Evolutionary conservation across 92 coral and sea anemone genomes (phyloP).

Genomic region (Montipora capitata): DNA sequence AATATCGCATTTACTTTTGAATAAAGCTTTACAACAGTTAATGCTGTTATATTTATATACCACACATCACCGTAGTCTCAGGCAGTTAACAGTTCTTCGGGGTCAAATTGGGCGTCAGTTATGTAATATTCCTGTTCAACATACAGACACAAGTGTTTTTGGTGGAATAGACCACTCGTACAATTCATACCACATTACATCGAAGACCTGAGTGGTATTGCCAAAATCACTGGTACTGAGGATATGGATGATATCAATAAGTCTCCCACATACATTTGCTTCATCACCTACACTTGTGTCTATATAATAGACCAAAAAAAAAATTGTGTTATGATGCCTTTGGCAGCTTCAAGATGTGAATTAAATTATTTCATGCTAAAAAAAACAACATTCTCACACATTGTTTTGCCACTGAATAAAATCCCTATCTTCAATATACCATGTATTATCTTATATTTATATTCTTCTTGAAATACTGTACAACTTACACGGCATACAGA

Average conservation of each 20-base stretch:
- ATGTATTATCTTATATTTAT: slow-evolving; percentile 26
- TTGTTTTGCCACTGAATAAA: slow-evolving; percentile 45
- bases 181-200: slow-evolving; percentile 9
- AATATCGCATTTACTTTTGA: slow-evolving; percentile 9
- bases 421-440: slow-evolving; percentile 24
- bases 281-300: slow-evolving; percentile 38
- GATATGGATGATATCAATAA: slow-evolving; percentile 5
- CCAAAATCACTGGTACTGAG: slow-evolving; percentile 7
- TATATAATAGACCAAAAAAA: neutral
- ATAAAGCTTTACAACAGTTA: slow-evolving; percentile 33
- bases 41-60: slow-evolving; percentile 17
- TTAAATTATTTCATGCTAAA: slow-evolving; percentile 26
- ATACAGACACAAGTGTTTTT: slow-evolving; percentile 22
- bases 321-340: slow-evolving; percentile 13
- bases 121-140: slow-evolving; percentile 19
- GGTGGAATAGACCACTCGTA: slow-evolving; percentile 10
- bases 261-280: slow-evolving; percentile 2
- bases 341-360: slow-evolving; percentile 45
- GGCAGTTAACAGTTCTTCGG: neutral
- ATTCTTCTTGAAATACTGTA: slow-evolving; percentile 1
- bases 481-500: slow-evolving; percentile 28
- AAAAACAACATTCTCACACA: slow-evolving; percentile 14
- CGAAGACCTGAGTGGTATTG: slow-evolving; percentile 2
- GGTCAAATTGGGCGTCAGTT: neutral
- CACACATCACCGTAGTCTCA: slow-evolving; percentile 42